Base-by-base conservation (phyloP, 2,888 invertebrate species). In the Barypeithes pellucidus region DNA sequence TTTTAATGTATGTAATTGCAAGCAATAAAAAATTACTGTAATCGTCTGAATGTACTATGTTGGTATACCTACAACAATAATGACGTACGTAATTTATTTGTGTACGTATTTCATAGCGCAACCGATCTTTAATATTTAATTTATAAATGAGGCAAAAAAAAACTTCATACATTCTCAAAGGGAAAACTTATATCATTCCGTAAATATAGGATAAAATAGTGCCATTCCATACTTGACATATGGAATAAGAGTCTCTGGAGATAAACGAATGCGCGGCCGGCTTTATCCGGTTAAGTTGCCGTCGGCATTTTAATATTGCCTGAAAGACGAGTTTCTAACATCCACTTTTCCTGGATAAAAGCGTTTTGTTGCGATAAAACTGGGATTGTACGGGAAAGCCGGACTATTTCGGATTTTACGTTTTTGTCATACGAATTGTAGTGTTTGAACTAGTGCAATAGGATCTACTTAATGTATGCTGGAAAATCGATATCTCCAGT, bases 301-400 rank as follows among this genome's bases (percentile, higher is more conserved):
- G 33, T 39, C 39, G 67, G 67, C 67, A 67, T 67, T 67, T 57
- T 67, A 67, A 67, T 67, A 67, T 67, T 45, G 67, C 12, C 43
- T 33, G 67, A 67, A 67, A 59, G 67, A 61, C 61, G 67, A 59
- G 59, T 59, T 57, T 59, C 59, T 57, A 36, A 16, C 16, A 33
- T 67, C 67, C 67, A 67, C 43, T 67, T 50, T 59, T 29, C 41
- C 33, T 1, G 43, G 57, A 67, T 59, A 29, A 67, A 67, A 67
- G 45, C 67, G 59, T 67, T 59, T 67, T 67, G 67, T 67, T 43
- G 67, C 41, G 67, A 67, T 67, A 57, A 67, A 57, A 59, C 57
- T 33, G 43, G 57, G 22, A 54, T 66, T 39, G 36, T 66, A 54
- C 39, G 52, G 41, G 54, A 66, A 41, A 66, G 52, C 11, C 20